Evolutionary conservation across 2,888 invertebrate genomes (phyloP).

Genomic region (Plebejus argus): DNA sequence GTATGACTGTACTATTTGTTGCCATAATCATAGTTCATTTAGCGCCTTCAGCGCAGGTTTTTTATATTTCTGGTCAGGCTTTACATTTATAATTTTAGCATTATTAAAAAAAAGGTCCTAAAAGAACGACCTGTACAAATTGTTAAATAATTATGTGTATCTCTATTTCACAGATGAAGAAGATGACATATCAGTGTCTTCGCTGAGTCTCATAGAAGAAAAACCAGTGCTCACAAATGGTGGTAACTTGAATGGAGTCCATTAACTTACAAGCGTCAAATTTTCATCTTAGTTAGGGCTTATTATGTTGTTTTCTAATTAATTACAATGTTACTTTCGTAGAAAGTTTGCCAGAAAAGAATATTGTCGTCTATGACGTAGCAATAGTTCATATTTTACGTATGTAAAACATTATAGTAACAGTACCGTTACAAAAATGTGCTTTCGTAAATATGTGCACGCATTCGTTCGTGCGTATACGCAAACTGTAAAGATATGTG

Average conservation of each 20-base stretch:
- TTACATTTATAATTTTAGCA: no score
- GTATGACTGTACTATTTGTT: no score
- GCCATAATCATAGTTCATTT: no score
- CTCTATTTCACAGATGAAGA: conserved; percentile 61
- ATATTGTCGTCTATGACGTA: not conserved
- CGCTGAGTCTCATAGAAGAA: conserved; percentile 63
- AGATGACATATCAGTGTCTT: conserved; percentile 67
- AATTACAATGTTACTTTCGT: not conserved
- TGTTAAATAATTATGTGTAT: not conserved
- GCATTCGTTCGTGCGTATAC: not conserved
- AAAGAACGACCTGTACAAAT: not conserved
- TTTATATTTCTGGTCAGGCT: no score
- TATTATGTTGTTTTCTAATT: not conserved
- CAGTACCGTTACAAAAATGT: not conserved
- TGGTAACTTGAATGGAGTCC: conserved; percentile 53
- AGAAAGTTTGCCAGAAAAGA: not conserved
- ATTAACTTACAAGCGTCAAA: conserved; percentile 36
- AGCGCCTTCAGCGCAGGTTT: no score
- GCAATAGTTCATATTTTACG: not conserved
- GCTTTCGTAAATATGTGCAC: not conserved
- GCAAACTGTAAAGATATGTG: not conserved
- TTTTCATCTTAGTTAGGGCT: not conserved
- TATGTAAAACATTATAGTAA: not conserved
- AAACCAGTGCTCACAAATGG: conserved; percentile 68
- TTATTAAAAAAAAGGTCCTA: no score